Evolutionary conservation across 2,797 vertebrate species (phyloP), one percentile per base, ranked within the genome.

Genomic region (Clarias pachynema): DNA sequence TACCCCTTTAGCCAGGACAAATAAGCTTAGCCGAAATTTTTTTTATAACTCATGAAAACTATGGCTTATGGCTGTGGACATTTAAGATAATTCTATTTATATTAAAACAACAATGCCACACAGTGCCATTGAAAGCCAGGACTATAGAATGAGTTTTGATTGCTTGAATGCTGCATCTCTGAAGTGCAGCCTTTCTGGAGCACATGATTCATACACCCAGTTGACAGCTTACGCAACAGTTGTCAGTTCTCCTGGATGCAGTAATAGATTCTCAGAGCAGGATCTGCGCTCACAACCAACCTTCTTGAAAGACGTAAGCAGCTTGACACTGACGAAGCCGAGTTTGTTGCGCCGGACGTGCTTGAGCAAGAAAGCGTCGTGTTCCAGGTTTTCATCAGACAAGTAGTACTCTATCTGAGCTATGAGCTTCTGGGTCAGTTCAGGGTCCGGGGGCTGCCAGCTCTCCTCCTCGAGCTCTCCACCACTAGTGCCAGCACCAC

Each of bases 251-350:
- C 72, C 20, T 7, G n/a, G 65, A 80, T 59, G 89, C 7, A 65
- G 66, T 0, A 49, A 49, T 53, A 62, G n/a, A 85, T 92, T 82
- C 91, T 18, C 57, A 49, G 82, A 63, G 73, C 24, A 68, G 79
- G 79, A 53, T 66, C 40, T 4, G 8, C 22, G 16, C 72, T 22
- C 59, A 24, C 20, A 34, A 12, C 26, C 91, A 93, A 99, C 98
- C 97, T 99, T 99, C 93, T 99, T 99, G 93, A 99, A 99, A 1
- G 98, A 99, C 1, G 98, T 99, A 90, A 99, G 97, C 81, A 99
- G 92, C 92, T 99, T 99, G 91, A 99, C 96, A 9, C 98, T 99
- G 93, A 99, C 97, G 0, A 97, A 99, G 18, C 98, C 98, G 72
- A 97, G 95, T 92, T 99, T 99, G 93, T 99, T 99, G 88, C 98